phyloP scores from a whole-genome alignment of 2,888 invertebrate species.

The Protodeltote pygarga region DNA sequence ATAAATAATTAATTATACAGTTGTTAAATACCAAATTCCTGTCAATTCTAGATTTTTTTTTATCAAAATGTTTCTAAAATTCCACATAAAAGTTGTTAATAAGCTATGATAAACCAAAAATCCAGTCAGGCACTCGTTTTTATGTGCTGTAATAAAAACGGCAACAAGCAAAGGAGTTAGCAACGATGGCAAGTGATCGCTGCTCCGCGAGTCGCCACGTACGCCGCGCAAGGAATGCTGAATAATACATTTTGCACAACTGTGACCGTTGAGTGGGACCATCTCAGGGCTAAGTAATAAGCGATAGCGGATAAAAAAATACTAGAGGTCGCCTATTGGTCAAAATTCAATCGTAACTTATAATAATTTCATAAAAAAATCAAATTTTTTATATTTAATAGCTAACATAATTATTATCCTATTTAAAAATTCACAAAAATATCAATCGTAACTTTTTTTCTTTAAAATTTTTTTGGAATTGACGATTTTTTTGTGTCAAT shows the following conservation, averaged over 20 bases:
- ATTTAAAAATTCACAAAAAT: too few relatives aligned
- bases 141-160: conserved; percentile 47
- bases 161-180: conserved; percentile 44
- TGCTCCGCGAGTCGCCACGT: conserved; percentile 52
- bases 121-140: conserved; percentile 31
- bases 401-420: too few relatives aligned
- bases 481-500: too few relatives aligned
- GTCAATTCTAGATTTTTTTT: conserved; percentile 22
- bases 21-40: background rate
- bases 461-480: too few relatives aligned
- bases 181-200: conserved; percentile 48
- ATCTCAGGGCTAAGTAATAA: conserved; percentile 31
- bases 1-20: background rate
- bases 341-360: too few relatives aligned
- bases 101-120: conserved; percentile 35
- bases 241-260: conserved; percentile 72
- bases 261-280: conserved; percentile 62
- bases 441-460: too few relatives aligned
- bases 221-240: conserved; percentile 54
- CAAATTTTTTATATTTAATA: too few relatives aligned
- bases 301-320: conserved; percentile 25
- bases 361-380: too few relatives aligned
- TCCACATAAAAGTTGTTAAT: conserved; percentile 44
- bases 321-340: too few relatives aligned
- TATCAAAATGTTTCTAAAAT: conserved; percentile 38